phyloP scores from a whole-genome alignment of 1,140 invertebrate species.

The Sminthurinus signatus region DNA sequence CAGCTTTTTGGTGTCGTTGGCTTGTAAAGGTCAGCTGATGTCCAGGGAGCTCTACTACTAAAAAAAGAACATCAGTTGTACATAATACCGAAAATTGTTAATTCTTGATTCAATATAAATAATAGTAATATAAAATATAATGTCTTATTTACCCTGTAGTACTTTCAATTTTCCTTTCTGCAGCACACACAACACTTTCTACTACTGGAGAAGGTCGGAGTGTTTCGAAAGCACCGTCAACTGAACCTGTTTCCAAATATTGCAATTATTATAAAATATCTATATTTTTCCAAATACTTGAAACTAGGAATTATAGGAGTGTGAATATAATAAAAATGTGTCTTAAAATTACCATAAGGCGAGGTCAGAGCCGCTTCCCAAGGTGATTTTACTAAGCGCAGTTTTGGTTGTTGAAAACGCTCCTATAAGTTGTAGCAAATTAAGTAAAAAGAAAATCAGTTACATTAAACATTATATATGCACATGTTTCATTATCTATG shows the following conservation, averaged over 20 bases:
- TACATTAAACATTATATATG: not conserved
- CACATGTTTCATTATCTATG: too few relatives aligned
- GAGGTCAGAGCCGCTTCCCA: conserved; percentile 69
- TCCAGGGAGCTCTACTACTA: conserved; percentile 8
- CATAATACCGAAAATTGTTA: too few relatives aligned
- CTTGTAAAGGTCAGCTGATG: conserved; percentile 17
- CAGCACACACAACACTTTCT: conserved; percentile 37
- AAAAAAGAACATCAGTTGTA: too few relatives aligned
- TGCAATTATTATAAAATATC: too few relatives aligned
- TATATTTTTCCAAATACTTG: too few relatives aligned
- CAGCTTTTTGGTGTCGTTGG: conserved; percentile 1
- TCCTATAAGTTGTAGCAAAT: conserved; percentile 52
- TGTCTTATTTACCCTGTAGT: conserved; percentile 20
- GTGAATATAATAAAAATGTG: too few relatives aligned
- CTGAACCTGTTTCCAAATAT: conserved; percentile 61
- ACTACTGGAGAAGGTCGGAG: conserved; percentile 25
- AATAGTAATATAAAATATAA: too few relatives aligned
- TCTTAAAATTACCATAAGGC: too few relatives aligned
- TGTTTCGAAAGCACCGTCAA: conserved; percentile 60
- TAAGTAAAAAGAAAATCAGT: not conserved
- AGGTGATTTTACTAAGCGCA: conserved; percentile 60
- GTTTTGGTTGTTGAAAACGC: conserved; percentile 53
- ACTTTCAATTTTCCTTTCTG: conserved; percentile 37
- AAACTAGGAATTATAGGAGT: too few relatives aligned
- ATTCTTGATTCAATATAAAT: too few relatives aligned